Evolutionary conservation across 1,140 invertebrate species (phyloP), one percentile per base, ranked within the genome.

Genomic region (Bicyclus anynana): DNA sequence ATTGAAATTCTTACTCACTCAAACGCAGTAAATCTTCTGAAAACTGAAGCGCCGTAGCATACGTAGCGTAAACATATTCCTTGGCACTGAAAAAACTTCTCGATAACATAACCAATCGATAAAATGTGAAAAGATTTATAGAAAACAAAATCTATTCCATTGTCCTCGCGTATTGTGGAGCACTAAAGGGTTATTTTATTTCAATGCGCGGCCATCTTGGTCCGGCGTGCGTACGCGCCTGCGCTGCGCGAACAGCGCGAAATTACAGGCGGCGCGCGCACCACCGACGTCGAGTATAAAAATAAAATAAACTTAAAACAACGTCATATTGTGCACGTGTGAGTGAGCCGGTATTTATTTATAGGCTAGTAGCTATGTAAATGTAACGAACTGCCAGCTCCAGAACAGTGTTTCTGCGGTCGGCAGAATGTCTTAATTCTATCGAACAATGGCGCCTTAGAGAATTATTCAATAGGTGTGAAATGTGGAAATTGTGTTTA

Each of bases 281-380:
- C 79, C 65, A 61, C 70, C 80, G 77, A 74, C 69, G 59, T 73
- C 73, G 74, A 58, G 81, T 82, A 81, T 85, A 87, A 87, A 87
- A 87, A 87, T 87, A 87, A 87, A 87, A 85, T 86, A 87, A 85
- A 87, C 75, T 80, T 85, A 84, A 85, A 86, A 83, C 84, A 86
- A 82, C 84, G 83, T 84, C 84, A 87, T 81, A 78, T 83, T 84
- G 71, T 81, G 77, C 76, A 84, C 80, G 80, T 87, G 84, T 87
- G 84, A 69, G 84, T 72, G 84, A 82, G 82, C 78, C 75, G 73
- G 79, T 87, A 85, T 87, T 87, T 87, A 87, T 87, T 87, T 87
- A 87, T 87, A 87, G 84, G 72, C 78, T 81, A 86, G 78, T 86
- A 85, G 82, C 84, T 84, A 84, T 86, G 84, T 87, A 80, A 84